Evolutionary conservation across 2,888 invertebrate species (phyloP).

Genomic region (Trisateles emortualis): DNA sequence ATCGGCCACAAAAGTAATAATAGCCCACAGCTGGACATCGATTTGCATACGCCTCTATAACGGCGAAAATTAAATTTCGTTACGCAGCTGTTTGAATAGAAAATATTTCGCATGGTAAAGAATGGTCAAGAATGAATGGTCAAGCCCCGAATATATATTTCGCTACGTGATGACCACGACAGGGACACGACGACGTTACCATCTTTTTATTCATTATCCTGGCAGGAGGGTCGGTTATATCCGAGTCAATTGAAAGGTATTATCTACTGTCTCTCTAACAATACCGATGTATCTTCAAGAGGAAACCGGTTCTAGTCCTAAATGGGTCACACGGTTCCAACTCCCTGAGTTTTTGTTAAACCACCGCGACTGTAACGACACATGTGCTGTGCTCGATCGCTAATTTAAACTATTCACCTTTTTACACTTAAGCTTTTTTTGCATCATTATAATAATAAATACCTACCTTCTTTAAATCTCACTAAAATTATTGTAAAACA

Average conservation of each 20-base stretch:
- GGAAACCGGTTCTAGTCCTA: constrained; percentile 84
- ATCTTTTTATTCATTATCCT: constrained; percentile 83
- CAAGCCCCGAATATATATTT: constrained; percentile 77
- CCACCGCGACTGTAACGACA: constrained; percentile 63
- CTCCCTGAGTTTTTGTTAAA: constrained; percentile 77
- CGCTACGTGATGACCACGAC: constrained; percentile 73
- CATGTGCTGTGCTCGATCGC: constrained; percentile 40
- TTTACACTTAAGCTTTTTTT: not conserved
- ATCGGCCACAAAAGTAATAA: constrained; percentile 42
- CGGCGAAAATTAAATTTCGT: constrained; percentile 64
- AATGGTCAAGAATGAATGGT: constrained; percentile 79
- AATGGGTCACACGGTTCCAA: constrained; percentile 86
- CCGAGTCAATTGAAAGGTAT: constrained; percentile 80
- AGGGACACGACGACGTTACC: constrained; percentile 76
- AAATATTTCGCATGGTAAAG: constrained; percentile 71
- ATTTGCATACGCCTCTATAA: constrained; percentile 59
- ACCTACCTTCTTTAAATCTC: no score
- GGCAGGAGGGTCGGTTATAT: constrained; percentile 78
- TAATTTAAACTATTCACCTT: constrained; percentile 36
- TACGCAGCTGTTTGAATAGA: constrained; percentile 64
- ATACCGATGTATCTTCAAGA: constrained; percentile 80
- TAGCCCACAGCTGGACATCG: constrained; percentile 50
- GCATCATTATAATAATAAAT: not conserved
- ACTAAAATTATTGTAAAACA: no score
- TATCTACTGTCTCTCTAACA: constrained; percentile 82